Conservation (phyloP, 37 sponge, comb jelly and placozoan genomes). For the Petrosia ficiformis region DNA sequence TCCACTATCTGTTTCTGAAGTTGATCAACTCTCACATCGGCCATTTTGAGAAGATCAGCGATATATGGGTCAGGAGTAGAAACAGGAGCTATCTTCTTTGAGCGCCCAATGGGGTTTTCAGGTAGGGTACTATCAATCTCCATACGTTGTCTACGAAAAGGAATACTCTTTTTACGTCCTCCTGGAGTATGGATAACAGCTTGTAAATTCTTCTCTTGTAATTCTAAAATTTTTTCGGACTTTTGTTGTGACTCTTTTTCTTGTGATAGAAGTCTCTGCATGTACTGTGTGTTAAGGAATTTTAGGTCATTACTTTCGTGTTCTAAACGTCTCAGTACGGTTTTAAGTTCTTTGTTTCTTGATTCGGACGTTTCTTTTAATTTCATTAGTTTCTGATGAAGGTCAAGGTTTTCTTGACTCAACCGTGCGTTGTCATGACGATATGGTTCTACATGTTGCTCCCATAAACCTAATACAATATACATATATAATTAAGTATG, state of each 20-base stretch:
- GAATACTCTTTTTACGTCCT: conserved; percentile 85
- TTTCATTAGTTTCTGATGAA: conserved; percentile 84
- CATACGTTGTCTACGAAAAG: conserved; percentile 92
- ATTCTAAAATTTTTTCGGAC: conserved; percentile 78
- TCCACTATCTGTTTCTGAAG: conserved; percentile 48
- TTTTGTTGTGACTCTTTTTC: conserved; percentile 81
- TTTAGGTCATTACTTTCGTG: conserved; percentile 97
- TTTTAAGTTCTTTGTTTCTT: conserved; percentile 69
- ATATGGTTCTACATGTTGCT: conserved; percentile 90
- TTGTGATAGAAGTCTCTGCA: conserved; percentile 61
- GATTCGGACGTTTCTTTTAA: conserved; percentile 75
- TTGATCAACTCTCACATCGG: conserved; percentile 79
- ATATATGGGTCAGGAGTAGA: conserved; percentile 83
- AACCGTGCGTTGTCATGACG: conserved; percentile 90
- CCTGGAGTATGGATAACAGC: conserved; percentile 98
- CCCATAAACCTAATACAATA: conserved; percentile 41
- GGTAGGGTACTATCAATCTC: conserved; percentile 87
- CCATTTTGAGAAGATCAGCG: conserved; percentile 88
- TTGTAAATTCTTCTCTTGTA: conserved; percentile 94
- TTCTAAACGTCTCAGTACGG: conserved; percentile 74
- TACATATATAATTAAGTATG: too few species aligned
- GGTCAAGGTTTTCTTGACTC: conserved; percentile 85
- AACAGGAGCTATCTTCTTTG: neutral
- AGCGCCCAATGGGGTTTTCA: conserved; percentile 9
- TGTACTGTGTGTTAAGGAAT: conserved; percentile 97